Evolutionary conservation across 2,797 vertebrate species (phyloP).

Genomic region (Lepilemur ruficaudatus): DNA sequence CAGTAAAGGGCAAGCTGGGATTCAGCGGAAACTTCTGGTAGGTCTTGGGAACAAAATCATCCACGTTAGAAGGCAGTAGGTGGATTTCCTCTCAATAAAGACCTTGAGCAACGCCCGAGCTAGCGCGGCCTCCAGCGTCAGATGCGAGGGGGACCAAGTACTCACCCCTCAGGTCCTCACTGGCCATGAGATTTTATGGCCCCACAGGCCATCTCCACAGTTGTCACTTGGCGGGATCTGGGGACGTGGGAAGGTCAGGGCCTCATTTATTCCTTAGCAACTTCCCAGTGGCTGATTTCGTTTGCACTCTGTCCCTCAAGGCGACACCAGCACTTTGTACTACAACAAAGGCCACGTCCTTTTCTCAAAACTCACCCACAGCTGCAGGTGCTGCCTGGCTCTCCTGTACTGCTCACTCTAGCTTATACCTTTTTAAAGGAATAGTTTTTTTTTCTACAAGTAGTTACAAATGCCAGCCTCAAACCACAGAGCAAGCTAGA

Average conservation of each 20-base stretch:
- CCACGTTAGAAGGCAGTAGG: not conserved
- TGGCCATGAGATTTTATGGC: accelerated
- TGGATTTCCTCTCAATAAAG: not conserved
- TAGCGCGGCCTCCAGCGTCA: accelerated
- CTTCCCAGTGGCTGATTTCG: not conserved
- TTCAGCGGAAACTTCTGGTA: not conserved
- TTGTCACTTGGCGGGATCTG: not conserved
- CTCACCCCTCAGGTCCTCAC: accelerated
- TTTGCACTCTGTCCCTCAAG: accelerated
- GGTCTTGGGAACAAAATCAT: not conserved
- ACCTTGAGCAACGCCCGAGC: not conserved
- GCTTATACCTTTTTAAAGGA: accelerated
- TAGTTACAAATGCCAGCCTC: not conserved
- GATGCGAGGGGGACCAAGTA: accelerated
- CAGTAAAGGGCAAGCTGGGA: accelerated
- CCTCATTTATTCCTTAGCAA: not conserved
- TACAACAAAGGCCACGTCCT: not conserved
- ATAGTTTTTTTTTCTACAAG: too few relatives aligned
- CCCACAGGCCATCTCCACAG: accelerated
- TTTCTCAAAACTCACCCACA: not conserved
- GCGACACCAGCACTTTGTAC: accelerated
- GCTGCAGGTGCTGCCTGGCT: not conserved
- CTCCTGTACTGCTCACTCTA: accelerated
- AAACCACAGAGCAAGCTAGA: too few relatives aligned
- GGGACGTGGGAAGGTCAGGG: not conserved